These are phyloP conservation scores for Platerodrilus igneus DNA, from an alignment of 2,888 invertebrate species.

Conservation along the genomic window DNA sequence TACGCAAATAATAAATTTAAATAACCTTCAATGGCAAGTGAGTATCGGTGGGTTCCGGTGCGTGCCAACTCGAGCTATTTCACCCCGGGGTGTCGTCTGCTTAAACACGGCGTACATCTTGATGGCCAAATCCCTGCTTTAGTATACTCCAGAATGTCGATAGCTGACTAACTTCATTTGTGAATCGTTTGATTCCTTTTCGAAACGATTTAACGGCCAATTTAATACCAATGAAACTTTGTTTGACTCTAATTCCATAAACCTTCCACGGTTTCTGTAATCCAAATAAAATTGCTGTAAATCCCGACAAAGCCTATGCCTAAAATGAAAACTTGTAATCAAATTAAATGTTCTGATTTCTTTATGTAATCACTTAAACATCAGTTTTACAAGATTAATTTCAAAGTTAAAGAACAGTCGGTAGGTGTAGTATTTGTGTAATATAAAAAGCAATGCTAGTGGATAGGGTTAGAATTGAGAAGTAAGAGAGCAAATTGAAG, in stretches of 20 bases:
- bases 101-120: constrained; percentile 49
- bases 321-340: no score
- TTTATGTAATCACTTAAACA: no score
- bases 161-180: constrained; percentile 43
- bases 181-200: constrained; percentile 30
- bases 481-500: constrained; percentile 36
- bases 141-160: constrained; percentile 43
- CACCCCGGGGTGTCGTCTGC: constrained; percentile 46
- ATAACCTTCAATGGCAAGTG: constrained; percentile 39
- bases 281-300: no score
- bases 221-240: constrained; percentile 18
- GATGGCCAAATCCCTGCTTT: constrained; percentile 47
- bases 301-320: no score
- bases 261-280: no score
- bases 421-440: no score
- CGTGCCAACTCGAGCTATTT: constrained; percentile 45
- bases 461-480: no score
- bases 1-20: constrained; percentile 36
- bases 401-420: no score
- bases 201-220: constrained; percentile 21
- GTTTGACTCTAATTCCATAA: no score
- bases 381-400: no score
- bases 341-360: no score
- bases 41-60: constrained; percentile 37
- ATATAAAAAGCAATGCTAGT: no score